Conservation (phyloP, 1,140 invertebrate genomes). For the Magallana ariakensis region DNA sequence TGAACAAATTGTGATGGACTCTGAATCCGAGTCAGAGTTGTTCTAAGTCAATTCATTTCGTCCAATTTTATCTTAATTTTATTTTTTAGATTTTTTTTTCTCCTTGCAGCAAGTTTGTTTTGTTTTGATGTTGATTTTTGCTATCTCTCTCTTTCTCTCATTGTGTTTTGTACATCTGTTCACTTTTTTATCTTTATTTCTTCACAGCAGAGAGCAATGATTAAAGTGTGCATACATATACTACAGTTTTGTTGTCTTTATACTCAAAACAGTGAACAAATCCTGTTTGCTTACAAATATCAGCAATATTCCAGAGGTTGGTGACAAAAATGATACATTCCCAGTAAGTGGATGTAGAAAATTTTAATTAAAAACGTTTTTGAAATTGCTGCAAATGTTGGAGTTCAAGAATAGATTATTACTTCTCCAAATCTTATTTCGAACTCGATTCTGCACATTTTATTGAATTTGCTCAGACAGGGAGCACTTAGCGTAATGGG, state of each 20-base stretch:
- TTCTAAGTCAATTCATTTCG: slow-evolving; percentile 26
- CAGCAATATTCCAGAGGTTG: too few relatives aligned
- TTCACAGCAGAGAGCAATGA: slow-evolving; percentile 34
- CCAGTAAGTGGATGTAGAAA: too few relatives aligned
- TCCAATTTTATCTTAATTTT: slow-evolving; percentile 15
- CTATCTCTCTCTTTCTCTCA: slow-evolving; percentile 6
- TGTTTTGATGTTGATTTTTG: slow-evolving; percentile 37
- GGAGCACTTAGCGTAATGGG: too few relatives aligned
- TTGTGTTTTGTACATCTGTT: slow-evolving; percentile 32
- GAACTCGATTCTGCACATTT: too few relatives aligned
- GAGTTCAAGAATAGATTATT: too few relatives aligned
- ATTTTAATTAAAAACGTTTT: too few relatives aligned
- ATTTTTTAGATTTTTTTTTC: slow-evolving; percentile 23
- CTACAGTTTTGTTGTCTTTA: background rate
- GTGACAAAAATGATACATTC: too few relatives aligned
- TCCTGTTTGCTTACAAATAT: too few relatives aligned
- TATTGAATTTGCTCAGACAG: too few relatives aligned
- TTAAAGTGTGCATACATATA: slow-evolving; percentile 31
- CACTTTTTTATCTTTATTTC: slow-evolving; percentile 34
- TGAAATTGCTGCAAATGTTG: too few relatives aligned
- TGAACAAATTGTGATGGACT: slow-evolving; percentile 5
- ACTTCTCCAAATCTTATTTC: too few relatives aligned
- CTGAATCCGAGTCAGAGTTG: background rate
- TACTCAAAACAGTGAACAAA: too few relatives aligned
- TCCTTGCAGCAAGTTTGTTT: slow-evolving; percentile 31